phyloP scores from a whole-genome alignment of 2,113 vertebrate species.

The Suricata suricatta region DNA sequence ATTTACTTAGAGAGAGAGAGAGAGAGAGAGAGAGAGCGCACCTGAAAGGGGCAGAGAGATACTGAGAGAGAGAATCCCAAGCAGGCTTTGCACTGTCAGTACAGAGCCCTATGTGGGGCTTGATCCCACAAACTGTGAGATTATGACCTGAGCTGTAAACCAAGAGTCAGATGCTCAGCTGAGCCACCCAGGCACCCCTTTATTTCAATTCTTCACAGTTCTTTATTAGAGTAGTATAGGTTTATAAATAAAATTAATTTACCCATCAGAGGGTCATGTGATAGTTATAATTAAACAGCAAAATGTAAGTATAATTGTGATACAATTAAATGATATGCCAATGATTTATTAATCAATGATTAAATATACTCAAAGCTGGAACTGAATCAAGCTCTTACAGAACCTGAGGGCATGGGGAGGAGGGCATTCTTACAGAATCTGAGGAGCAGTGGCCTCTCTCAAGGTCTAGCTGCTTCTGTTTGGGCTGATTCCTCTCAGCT shows the following conservation, averaged over 20 bases:
- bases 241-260: neutral
- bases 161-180: too few species aligned
- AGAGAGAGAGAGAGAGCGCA: too few species aligned
- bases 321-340: neutral
- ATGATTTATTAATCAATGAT: neutral
- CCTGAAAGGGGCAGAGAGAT: too few species aligned
- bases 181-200: neutral
- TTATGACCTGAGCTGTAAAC: too few species aligned
- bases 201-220: neutral
- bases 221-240: neutral
- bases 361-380: neutral
- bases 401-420: neutral
- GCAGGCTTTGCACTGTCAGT: too few species aligned
- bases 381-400: neutral
- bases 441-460: neutral
- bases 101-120: too few species aligned
- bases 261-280: neutral
- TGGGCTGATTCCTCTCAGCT: neutral
- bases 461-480: neutral
- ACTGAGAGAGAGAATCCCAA: too few species aligned
- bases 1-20: too few species aligned
- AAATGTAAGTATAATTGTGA: neutral
- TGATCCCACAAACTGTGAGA: too few species aligned
- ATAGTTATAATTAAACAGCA: neutral
- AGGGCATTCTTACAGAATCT: too few species aligned